phyloP scores from a whole-genome alignment of 23 tunicate genomes.

The Diplosoma virens region DNA sequence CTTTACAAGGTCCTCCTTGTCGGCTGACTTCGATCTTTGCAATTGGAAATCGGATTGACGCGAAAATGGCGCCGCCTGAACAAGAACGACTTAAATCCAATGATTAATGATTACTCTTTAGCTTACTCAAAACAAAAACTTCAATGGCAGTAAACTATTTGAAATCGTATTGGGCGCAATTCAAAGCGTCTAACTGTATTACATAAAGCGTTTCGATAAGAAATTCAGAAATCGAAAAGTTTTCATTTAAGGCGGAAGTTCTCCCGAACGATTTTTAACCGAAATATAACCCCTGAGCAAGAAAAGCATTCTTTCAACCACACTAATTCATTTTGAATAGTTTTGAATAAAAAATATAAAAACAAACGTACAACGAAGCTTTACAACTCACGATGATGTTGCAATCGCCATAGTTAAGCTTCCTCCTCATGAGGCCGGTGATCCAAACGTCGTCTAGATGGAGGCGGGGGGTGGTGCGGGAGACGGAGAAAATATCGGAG shows the following conservation, averaged over 20 bases:
- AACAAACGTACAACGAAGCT: no score
- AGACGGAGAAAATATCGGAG: constrained; percentile 11
- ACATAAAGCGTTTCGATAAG: neutral
- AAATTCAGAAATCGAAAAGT: no score
- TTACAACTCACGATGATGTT: constrained; percentile 41
- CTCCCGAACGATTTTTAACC: no score
- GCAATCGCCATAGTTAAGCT: constrained; percentile 22
- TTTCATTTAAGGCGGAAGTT: no score
- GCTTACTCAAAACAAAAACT: neutral
- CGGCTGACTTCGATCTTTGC: neutral
- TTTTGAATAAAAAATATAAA: no score
- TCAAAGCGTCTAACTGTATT: neutral
- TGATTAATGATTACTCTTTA: no score
- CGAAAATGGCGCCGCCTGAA: constrained; percentile 5
- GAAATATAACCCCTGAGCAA: no score
- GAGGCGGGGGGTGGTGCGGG: constrained; percentile 28
- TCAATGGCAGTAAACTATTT: neutral
- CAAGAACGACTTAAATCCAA: no score
- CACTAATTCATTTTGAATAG: no score
- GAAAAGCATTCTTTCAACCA: no score
- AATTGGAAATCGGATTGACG: neutral
- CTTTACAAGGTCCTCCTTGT: neutral
- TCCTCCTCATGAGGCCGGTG: constrained; percentile 59
- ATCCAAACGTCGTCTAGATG: constrained; percentile 75
- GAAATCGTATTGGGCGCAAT: no score